Evolutionary conservation across 2,797 vertebrate genomes (phyloP), one percentile per base, ranked within the genome.

Genomic region (Acipenser ruthenus): DNA sequence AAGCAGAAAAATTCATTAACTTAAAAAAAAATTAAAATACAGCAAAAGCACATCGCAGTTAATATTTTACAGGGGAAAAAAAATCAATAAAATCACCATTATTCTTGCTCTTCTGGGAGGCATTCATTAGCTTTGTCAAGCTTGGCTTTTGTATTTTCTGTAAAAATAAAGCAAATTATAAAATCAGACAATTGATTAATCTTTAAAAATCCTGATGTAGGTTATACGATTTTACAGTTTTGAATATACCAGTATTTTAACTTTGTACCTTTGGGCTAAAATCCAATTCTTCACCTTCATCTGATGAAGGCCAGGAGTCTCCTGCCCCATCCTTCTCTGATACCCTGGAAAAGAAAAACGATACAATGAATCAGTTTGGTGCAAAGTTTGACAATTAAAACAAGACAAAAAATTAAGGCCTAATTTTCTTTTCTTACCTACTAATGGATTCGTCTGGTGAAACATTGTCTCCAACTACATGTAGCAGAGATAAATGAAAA

Each of bases 261-360:
- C 49, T 78, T 6, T 68, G 50, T 83, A 97, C 97, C 94, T 95
- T 93, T 70, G 85, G 81, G n/a, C 78, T 83, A 71, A 89, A 86
- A 79, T 88, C 76, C 0, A 91, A 84, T 63, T 91, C 90, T 53
- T 94, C 84, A 6, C 80, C 89, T 63, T 95, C 94, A 70, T 94
- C 93, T 73, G 94, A 93, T 50, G 92, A 88, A 69, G 82, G 82
- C 95, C 94, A 98, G 56, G 89, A 94, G 82, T 94, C 91, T 61
- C 80, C 81, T 66, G 73, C 78, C 10, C 67, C 83, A 66, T 77
- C 89, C 80, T 91, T 80, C 56, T 67, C 86, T 69, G 93, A 96
- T 78, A 85, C 76, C 66, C 90, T 94, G 77, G 68, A 37, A 37
- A 37, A 3, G 23, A 37, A 37, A 37, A 37, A 0, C 23, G 23